These are phyloP conservation scores for Hypomesus transpacificus DNA, from an alignment of 2,113 vertebrate species.

Conservation along the genomic window DNA sequence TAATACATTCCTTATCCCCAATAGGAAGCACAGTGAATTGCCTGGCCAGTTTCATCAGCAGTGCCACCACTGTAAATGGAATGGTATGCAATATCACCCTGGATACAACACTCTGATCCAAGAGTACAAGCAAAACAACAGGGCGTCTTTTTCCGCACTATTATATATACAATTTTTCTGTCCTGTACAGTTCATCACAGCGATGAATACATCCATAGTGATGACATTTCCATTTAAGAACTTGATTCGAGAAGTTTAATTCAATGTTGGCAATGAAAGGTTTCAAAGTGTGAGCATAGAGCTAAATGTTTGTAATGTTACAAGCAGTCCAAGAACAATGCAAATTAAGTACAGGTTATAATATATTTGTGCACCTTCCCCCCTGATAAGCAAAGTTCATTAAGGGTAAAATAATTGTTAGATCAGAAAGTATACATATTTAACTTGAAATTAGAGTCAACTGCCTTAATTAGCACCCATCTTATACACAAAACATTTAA, in stretches of 20 bases:
- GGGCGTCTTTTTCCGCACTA: slow-evolving; percentile 57
- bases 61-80: slow-evolving; percentile 83
- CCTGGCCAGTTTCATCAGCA: slow-evolving; percentile 49
- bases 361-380: no score
- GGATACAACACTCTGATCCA: slow-evolving; percentile 70
- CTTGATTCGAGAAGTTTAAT: slow-evolving; percentile 20
- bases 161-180: slow-evolving; percentile 55
- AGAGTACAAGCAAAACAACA: slow-evolving; percentile 61
- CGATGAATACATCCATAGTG: neutral
- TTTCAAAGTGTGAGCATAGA: neutral
- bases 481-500: no score
- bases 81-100: slow-evolving; percentile 77
- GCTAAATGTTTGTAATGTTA: no score
- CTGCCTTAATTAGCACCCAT: no score
- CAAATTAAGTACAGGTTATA: no score
- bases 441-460: no score
- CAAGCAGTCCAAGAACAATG: no score
- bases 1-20: slow-evolving; percentile 49
- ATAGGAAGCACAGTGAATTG: slow-evolving; percentile 47
- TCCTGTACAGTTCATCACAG: slow-evolving; percentile 35
- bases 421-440: no score
- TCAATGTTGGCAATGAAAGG: neutral
- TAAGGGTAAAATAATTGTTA: no score
- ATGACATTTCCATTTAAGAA: slow-evolving; percentile 64
- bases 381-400: no score